Evolutionary conservation across 2,888 invertebrate species (phyloP), one percentile per base, ranked within the genome.

Genomic region (Conus canariensis): DNA sequence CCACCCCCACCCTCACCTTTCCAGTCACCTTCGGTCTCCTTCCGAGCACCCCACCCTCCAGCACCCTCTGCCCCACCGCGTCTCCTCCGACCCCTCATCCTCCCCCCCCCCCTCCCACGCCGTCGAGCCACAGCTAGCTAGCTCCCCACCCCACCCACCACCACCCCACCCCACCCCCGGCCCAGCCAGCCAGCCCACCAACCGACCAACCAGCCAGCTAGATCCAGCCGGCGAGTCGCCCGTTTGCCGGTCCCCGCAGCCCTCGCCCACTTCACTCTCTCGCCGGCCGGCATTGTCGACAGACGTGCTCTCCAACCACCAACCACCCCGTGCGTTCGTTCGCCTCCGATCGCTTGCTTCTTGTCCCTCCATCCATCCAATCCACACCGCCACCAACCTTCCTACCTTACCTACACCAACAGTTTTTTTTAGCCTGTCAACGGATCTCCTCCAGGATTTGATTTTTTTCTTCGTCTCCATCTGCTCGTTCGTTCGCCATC

Each of bases 21-120:
- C 59, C 1, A 77, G 77, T 14, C 59, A 7, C 19, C 59, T 60
- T 25, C 67, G 59, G 14, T 60, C 86, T 59, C 67, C 82, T 56
- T 80, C 87, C 83, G 60, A 56, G 30, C 80, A 59, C 87, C 30
- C 25, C 59, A 70, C 56, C 70, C 74, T 74, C 90, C 30, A 80
- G n/a, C 82, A 59, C 64, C 85, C 80, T 25, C 77, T 60, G 58
- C 85, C 77, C 59, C 58, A 80, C 58, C 77, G 5, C 7, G 22
- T 10, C 16, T 22, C 87, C 7, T 12, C 59, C 12, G 70, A 19
- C 59, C 45, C 4, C 45, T 45, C 14, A 19, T 58, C 85, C 85
- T 6, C 58, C 22, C 85, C 58, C 60, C 59, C 30, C 64, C 64
- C 64, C n/a, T 25, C 22, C 64, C 60, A 25, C 25, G 5, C 59